Base-by-base conservation (phyloP, 2,797 vertebrate genomes). In the Chelon auratus region DNA sequence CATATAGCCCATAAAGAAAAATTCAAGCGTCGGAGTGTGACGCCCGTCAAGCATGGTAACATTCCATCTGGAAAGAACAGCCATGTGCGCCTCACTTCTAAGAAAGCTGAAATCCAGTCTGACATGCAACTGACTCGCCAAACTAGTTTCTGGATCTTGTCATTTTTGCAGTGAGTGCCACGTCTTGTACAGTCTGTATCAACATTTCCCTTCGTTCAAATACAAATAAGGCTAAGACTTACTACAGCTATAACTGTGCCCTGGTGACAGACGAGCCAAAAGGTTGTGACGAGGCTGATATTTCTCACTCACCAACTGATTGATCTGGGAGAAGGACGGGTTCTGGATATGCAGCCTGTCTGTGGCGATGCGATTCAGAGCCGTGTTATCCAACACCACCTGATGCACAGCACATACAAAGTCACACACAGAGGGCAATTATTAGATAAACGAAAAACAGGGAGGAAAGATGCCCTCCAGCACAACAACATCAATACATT, bases 381-480 rank as follows among this genome's bases (percentile, higher is more conserved):
- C 97, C 0, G 97, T 99, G 93, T 99, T 99, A 87, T 99, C 97
- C 88, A 99, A 85, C 77, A 99, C 98, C 82, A 99, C 97, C 97
- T 99, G 86, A 77, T 17, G 43, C 2, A 82, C 48, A 80, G 68
- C 47, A 62, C 40, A 59, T 40, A 62, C 43, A 2, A 22, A 68
- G 11, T 9, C 45, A 77, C 20, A 62, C 18, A 66, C 7, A 58
- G 3, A 74, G 26, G 42, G 47, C 2, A 66, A 24, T 64, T 50
- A 72, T 78, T 48, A 66, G 70, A 80, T 45, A 81, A 50, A 74
- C 50, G 40, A 30, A 68, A 67, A 67, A 61, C 50, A 52, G 24
- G 52, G 61, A 36, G 18, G 33, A 15, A 11, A 62, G 53, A 65
- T 22, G n/a, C 40, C 65, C 61, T 66, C 6, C n/a, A 40, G 62